Base-by-base conservation (phyloP, 2,888 invertebrate species). In the Dryadula phaetusa region DNA sequence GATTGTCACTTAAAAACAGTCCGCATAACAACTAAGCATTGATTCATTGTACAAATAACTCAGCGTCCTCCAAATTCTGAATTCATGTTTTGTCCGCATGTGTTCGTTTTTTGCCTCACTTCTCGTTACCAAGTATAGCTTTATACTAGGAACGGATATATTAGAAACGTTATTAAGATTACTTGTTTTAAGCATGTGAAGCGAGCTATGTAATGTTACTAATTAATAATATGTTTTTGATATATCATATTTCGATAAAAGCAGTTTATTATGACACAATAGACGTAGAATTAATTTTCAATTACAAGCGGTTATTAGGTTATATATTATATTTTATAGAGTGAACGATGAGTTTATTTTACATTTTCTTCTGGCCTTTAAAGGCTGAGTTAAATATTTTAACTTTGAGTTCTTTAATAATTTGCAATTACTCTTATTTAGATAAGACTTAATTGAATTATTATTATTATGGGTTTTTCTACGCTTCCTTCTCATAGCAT, bases 31-130 rank as follows among this genome's bases (percentile, higher is more conserved):
- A 70, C 69, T 54, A 25, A 66, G 58, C 62, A 68, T 68, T 69
- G 69, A 72, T 49, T 72, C 70, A 72, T 66, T 70, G 58, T 70
- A 68, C 67, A 72, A 72, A 69, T 65, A 70, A 70, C 71, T 66
- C 56, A 68, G 58, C 65, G 74, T 71, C 74, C 74, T 74, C 73
- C 58, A 73, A 72, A 72, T 49, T 70, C 69, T 71, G 49, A 70
- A 72, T 67, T 68, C 73, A 69, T 72, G 71, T 62, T 69, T 64
- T 69, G 72, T 67, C 67, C 71, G 72, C 72, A 68, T 74, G 72
- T 71, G 70, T 62, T 49, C 40, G 49, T 74, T 74, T 74, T 74
- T 74, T 74, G 70, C 63, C 44, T 37, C 20, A 20, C 54, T 42
- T 58, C 49, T 67, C 64, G 60, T 42, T 66, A 69, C 64, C 61